phyloP scores from a whole-genome alignment of 2,797 vertebrate genomes.

The Nasua narica region DNA sequence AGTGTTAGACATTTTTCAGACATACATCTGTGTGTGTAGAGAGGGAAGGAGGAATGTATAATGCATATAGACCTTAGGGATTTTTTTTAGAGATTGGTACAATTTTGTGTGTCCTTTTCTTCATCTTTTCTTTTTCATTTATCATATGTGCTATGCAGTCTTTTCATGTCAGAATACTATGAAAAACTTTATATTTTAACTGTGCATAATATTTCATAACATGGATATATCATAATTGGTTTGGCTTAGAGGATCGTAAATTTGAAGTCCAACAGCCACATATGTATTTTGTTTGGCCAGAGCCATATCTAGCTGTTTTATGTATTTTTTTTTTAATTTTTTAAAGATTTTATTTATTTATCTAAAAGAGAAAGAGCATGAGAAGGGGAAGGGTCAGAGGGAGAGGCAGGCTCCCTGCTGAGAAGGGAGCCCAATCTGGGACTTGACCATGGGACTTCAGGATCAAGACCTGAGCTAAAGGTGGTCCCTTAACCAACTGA shows the following conservation, averaged over 20 bases:
- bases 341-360: no score
- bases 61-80: neutral
- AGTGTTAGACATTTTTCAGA: neutral
- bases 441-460: no score
- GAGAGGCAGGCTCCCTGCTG: no score
- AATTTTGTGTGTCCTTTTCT: neutral
- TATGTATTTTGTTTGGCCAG: neutral
- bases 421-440: no score
- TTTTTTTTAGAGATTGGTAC: neutral
- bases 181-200: neutral
- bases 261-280: neutral
- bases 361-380: no score
- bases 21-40: rapidly evolving
- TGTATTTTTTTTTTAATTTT: no score
- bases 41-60: neutral
- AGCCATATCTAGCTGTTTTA: neutral
- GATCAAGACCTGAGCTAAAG: no score
- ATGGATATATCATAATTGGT: neutral
- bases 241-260: neutral
- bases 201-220: neutral
- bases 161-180: neutral
- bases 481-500: no score
- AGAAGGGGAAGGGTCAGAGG: no score
- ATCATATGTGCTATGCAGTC: no score
- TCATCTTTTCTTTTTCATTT: neutral